Base-by-base conservation (phyloP, 2,888 invertebrate genomes). In the Hydrotaea diabolus region DNA sequence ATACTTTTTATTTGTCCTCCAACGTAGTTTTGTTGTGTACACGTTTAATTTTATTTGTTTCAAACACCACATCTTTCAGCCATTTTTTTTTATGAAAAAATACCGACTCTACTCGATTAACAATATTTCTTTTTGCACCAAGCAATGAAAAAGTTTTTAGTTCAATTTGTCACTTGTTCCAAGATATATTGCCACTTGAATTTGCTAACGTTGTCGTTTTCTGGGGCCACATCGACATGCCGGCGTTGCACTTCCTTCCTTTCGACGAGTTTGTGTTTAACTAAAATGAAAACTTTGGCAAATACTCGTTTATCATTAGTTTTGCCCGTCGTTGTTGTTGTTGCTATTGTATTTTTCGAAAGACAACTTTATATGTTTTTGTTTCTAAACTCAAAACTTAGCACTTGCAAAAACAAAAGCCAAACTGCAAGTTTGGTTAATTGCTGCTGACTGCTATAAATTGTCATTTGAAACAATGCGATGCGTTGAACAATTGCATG, bases 301-400 rank as follows among this genome's bases (percentile, higher is more conserved):
- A 62, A 62, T 31, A 62, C n/a, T 62, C 62, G 62, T 62, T 36
- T 62, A 62, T 62, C 62, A 62, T 62, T 62, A 62, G 62, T 36
- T 62, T 62, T 31, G 3, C 17, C 9, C 26, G 36, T 36, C 36
- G 13, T 31, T 17, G 31, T 59, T 59, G 2, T 2, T 17, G 36
- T 36, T 62, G 13, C n/a, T 17, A 36, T 59, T 59, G 2, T 2
- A 26, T n/a, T 62, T 31, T 15, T 31, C 39, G 36, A 62, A n/a
- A 62, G 31, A n/a, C 17, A 31, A 62, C n/a, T 62, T 59, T 26
- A 7, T 4, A 7, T 31, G 31, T 31, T 2, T 31, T 2, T 31
- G 31, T 31, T 62, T 39, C 9, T 3, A 3, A 62, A 31, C 62
- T 31, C n/a, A 31, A 62, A 62, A 36, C 31, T 62, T 39, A 36